Conservation (phyloP, 1,140 invertebrate genomes). For the Tyrophagus putrescentiae region DNA sequence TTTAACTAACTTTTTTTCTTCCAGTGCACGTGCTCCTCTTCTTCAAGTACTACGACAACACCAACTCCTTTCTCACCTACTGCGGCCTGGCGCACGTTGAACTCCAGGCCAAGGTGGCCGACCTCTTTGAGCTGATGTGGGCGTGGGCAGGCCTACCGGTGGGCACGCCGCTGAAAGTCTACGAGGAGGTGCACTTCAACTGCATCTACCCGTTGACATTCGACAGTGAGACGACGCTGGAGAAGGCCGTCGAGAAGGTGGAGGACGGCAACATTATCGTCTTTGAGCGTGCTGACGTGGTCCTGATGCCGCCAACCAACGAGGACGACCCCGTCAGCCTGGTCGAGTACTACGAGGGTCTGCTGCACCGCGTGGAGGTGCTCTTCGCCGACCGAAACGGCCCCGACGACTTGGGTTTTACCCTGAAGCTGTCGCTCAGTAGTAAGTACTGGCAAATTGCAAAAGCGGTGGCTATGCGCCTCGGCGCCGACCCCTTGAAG, state of each 20-base stretch:
- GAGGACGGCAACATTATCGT: slow-evolving; percentile 90
- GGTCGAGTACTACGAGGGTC: slow-evolving; percentile 63
- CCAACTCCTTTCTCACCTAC: slow-evolving; percentile 77
- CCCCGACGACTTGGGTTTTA: slow-evolving; percentile 79
- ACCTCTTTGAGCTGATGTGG: slow-evolving; percentile 72
- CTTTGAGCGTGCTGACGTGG: slow-evolving; percentile 66
- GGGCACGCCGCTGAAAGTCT: slow-evolving; percentile 35
- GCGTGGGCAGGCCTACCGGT: slow-evolving; percentile 51
- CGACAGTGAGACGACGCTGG: slow-evolving; percentile 60
- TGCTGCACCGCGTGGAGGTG: slow-evolving; percentile 53
- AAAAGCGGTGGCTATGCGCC: slow-evolving; percentile 67
- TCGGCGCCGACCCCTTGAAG: slow-evolving; percentile 80
- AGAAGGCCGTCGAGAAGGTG: slow-evolving; percentile 63
- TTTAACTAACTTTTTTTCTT: slow-evolving; percentile 23
- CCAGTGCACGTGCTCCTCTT: slow-evolving; percentile 69
- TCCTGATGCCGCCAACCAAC: too few relatives aligned
- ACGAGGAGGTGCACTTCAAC: slow-evolving; percentile 72
- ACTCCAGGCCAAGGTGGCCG: slow-evolving; percentile 61
- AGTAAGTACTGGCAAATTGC: slow-evolving; percentile 89
- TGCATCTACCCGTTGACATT: slow-evolving; percentile 69
- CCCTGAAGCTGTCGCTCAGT: slow-evolving; percentile 75
- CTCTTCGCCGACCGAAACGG: slow-evolving; percentile 90
- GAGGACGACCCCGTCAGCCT: slow-evolving; percentile 65
- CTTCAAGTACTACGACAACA: slow-evolving; percentile 89
- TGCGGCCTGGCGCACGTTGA: slow-evolving; percentile 78